These are phyloP conservation scores for Himalopsyche kuldschensis DNA, from an alignment of 2,888 invertebrate species.

Conservation along the genomic window DNA sequence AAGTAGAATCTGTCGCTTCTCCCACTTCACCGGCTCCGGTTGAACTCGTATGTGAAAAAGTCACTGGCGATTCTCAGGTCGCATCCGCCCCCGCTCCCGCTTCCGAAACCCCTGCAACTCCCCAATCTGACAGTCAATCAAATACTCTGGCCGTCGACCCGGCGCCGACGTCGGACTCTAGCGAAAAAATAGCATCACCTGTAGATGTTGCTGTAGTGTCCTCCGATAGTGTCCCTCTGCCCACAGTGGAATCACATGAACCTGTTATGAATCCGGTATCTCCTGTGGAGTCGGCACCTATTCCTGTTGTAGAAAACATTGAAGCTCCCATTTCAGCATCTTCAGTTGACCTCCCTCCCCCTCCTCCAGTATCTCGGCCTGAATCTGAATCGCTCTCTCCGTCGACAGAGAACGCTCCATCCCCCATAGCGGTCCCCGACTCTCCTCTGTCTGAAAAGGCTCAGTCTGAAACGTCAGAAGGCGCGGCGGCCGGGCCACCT, in stretches of 20 bases:
- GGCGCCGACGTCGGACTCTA: neutral
- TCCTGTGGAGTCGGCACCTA: neutral
- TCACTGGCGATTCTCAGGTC: conserved; percentile 9
- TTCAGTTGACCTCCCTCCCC: conserved; percentile 2
- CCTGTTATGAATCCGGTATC: neutral
- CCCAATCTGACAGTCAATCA: conserved; percentile 4
- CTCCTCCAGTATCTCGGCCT: neutral
- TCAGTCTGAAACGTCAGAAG: conserved; percentile 32
- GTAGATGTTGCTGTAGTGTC: conserved; percentile 40
- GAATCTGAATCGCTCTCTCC: conserved; percentile 2
- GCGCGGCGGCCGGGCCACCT: conserved; percentile 19
- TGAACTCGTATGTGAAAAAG: conserved; percentile 27
- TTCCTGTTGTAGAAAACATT: neutral
- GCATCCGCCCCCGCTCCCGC: conserved; percentile 8
- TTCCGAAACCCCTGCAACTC: conserved; percentile 3
- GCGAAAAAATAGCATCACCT: neutral
- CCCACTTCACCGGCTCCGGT: conserved; percentile 20
- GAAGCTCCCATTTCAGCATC: conserved; percentile 3
- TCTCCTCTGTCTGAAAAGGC: conserved; percentile 31
- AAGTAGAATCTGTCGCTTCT: conserved; percentile 34
- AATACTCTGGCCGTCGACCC: conserved; percentile 5
- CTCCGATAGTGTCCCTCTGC: conserved; percentile 20
- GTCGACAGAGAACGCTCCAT: conserved; percentile 14
- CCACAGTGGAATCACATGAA: neutral
- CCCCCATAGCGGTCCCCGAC: conserved; percentile 24